A percentile compares a stretch with the other conserved stretches of the same genome.
phyloP scores from a whole-genome alignment of 2,113 vertebrate genomes.

The Burhinus oedicnemus region DNA sequence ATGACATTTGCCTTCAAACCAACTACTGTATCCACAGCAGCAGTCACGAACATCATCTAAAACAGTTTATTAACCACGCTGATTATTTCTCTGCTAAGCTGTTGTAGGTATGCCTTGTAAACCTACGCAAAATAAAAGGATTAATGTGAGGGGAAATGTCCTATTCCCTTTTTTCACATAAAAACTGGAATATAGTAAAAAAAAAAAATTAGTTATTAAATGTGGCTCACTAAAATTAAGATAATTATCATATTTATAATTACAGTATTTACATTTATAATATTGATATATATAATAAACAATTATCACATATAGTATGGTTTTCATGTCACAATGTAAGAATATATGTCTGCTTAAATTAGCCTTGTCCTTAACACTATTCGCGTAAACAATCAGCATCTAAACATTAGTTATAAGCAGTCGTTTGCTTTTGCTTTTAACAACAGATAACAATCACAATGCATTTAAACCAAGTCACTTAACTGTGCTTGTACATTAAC shows the following conservation, averaged over 20 bases:
- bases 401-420: slow-evolving; percentile 4
- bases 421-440: slow-evolving; percentile 20
- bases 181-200: neutral
- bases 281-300: neutral
- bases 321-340: neutral
- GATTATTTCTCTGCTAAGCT: neutral
- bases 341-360: neutral
- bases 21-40: neutral
- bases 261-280: neutral
- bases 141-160: neutral
- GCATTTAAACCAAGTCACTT: slow-evolving; percentile 46
- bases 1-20: neutral
- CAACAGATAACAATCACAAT: neutral
- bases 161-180: neutral
- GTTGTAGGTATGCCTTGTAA: neutral
- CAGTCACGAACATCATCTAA: neutral
- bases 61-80: neutral
- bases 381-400: slow-evolving; percentile 4
- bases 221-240: neutral
- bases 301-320: neutral
- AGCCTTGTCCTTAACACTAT: neutral
- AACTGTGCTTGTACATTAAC: neutral
- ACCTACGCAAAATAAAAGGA: neutral
- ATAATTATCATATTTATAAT: neutral
- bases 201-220: neutral